Conservation (phyloP, 2,888 invertebrate genomes). For the Lepidocyrtoides sp. region DNA sequence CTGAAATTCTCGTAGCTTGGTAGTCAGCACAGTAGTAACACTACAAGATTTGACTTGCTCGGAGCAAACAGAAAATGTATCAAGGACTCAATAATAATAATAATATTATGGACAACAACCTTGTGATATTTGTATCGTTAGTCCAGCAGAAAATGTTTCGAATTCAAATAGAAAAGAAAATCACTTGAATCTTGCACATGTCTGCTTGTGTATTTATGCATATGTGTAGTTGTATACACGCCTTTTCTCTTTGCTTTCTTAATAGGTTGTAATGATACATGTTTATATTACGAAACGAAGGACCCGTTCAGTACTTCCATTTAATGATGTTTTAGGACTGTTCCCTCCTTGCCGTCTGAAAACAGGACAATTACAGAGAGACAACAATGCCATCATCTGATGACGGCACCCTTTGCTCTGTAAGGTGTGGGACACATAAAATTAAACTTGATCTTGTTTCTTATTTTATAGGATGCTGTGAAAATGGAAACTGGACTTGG, state of each 20-base stretch:
- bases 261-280: constrained; percentile 16
- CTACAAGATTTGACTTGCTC: not conserved
- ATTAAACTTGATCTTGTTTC: constrained; percentile 75
- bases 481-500: constrained; percentile 61
- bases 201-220: not conserved
- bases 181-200: not conserved
- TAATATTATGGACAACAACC: constrained; percentile 33
- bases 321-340: constrained; percentile 51
- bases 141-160: not conserved
- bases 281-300: too few relatives aligned
- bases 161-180: constrained; percentile 47
- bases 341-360: constrained; percentile 64
- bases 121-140: constrained; percentile 34
- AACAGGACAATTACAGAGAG: constrained; percentile 69
- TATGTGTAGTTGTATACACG: constrained; percentile 35
- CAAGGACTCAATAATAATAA: not conserved
- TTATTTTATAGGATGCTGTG: constrained; percentile 48
- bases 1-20: constrained; percentile 3
- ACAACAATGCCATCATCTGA: constrained; percentile 67
- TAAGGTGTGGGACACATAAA: constrained; percentile 78
- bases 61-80: not conserved
- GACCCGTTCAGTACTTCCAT: constrained; percentile 1
- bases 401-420: constrained; percentile 75
- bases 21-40: constrained; percentile 26
- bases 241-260: not conserved